Percentiles rank a stretch among this genome's conserved stretches.
Conservation (phyloP, 2,888 invertebrate genomes). For the Smittia aterrima region DNA sequence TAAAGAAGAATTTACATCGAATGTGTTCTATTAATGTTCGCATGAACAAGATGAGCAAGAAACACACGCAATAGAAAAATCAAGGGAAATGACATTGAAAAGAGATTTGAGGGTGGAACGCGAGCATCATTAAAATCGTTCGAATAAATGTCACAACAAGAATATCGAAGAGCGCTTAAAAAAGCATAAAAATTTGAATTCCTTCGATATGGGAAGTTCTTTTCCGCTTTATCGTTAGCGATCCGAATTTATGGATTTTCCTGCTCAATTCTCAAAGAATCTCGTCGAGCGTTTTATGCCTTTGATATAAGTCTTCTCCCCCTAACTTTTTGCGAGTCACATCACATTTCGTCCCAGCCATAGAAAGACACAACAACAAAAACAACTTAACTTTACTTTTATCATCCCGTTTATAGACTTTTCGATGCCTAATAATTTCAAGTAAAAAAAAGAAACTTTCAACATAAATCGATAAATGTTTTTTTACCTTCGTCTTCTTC, state of each 20-base stretch:
- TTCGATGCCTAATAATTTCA: neutral
- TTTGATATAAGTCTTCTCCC: neutral
- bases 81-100: neutral
- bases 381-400: slow-evolving; percentile 24
- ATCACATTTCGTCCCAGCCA: too few relatives aligned
- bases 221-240: neutral
- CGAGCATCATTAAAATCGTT: slow-evolving; percentile 15
- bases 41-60: too few relatives aligned
- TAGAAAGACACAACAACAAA: neutral
- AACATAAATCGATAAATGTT: neutral
- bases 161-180: neutral
- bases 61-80: neutral
- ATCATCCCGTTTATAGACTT: slow-evolving; percentile 21
- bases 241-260: slow-evolving; percentile 8
- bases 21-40: too few relatives aligned
- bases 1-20: neutral
- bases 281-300: neutral
- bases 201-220: neutral
- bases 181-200: neutral
- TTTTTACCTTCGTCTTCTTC: neutral
- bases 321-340: too few relatives aligned
- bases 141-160: slow-evolving; percentile 15
- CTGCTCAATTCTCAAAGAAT: neutral
- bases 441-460: neutral
- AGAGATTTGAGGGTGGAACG: too few relatives aligned